Conservation (phyloP, 2,888 invertebrate genomes). For the Orchesellides sinensis region DNA sequence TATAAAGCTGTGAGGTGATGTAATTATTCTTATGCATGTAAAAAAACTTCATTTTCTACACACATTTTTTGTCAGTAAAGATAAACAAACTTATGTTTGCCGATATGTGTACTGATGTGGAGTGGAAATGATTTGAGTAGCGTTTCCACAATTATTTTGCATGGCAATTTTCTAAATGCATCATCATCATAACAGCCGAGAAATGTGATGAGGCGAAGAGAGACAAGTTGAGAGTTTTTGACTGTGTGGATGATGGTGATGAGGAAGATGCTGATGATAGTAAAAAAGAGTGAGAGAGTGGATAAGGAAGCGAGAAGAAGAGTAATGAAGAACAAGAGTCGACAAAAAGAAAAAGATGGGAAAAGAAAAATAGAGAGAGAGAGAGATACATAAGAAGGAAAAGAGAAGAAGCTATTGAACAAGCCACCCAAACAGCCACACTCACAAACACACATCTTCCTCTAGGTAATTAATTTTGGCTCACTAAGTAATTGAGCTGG, state of each 20-base stretch:
- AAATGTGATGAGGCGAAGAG: constrained; percentile 9
- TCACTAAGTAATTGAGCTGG: constrained; percentile 75
- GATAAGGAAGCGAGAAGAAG: constrained; percentile 23
- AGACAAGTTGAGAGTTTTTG: no score
- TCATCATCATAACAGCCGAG: neutral
- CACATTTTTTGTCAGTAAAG: no score
- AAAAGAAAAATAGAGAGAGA: neutral
- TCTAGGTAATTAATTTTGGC: constrained; percentile 75
- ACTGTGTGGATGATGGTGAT: no score
- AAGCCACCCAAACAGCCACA: constrained; percentile 53
- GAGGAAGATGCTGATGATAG: neutral
- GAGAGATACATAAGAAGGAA: neutral
- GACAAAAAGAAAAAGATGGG: neutral
- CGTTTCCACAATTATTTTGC: no score
- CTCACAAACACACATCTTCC: constrained; percentile 44
- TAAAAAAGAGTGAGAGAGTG: neutral
- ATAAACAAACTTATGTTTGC: no score
- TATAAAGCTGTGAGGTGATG: no score
- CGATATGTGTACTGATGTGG: no score
- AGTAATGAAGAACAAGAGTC: constrained; percentile 22
- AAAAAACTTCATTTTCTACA: no score
- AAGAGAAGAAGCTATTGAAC: constrained; percentile 16
- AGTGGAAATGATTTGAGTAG: no score
- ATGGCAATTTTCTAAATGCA: neutral
- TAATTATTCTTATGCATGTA: no score